Conservation (phyloP, 1,140 invertebrate species). For the Nylanderia fulva region DNA sequence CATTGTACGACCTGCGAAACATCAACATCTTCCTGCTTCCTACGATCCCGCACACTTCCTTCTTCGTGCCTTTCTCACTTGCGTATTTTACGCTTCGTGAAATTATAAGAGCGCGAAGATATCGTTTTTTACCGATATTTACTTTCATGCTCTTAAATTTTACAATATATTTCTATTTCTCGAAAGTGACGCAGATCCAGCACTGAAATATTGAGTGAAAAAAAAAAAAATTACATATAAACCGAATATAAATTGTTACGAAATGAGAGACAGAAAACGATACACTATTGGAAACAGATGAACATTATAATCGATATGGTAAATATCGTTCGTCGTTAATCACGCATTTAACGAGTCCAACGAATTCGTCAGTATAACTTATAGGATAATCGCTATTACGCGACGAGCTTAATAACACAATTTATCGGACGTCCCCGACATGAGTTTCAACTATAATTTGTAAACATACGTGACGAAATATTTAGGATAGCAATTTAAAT, state of each 20-base stretch:
- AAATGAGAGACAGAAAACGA: no score
- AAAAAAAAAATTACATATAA: no score
- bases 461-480: slow-evolving; percentile 50
- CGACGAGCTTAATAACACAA: slow-evolving; percentile 46
- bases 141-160: slow-evolving; percentile 2
- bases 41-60: background rate
- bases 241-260: background rate
- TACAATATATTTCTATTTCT: background rate
- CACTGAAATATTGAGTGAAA: background rate
- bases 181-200: background rate
- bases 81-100: slow-evolving; percentile 28
- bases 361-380: slow-evolving; percentile 50
- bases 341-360: slow-evolving; percentile 46
- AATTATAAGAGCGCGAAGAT: slow-evolving; percentile 33
- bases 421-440: slow-evolving; percentile 44
- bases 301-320: slow-evolving; percentile 21
- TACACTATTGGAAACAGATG: background rate
- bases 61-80: slow-evolving; percentile 41
- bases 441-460: slow-evolving; percentile 41
- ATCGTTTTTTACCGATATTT: slow-evolving; percentile 35
- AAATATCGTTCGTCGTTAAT: slow-evolving; percentile 48
- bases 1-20: slow-evolving; percentile 61
- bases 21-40: slow-evolving; percentile 65
- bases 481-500: slow-evolving; percentile 47
- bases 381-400: slow-evolving; percentile 47